Evolutionary conservation across 2,888 invertebrate species (phyloP), one percentile per base, ranked within the genome.

Genomic region (Mermis nigrescens): DNA sequence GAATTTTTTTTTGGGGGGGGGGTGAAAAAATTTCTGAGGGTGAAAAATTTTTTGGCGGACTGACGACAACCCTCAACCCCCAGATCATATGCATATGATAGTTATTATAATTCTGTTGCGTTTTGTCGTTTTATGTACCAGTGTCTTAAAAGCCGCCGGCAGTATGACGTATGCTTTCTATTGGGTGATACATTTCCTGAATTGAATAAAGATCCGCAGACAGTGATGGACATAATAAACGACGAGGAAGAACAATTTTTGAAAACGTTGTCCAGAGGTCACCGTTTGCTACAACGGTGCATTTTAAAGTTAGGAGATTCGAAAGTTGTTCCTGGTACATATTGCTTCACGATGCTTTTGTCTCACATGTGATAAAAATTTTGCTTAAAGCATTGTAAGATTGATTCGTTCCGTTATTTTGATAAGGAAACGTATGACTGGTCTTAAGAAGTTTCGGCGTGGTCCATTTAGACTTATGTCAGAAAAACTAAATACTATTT

Each of bases 221-320:
- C 83, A 57, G 83, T 77, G 2, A 86, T 90, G 67, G 89, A 94
- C 72, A 82, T 86, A 12, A 92, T 99, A 58, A 92, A 95, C 75
- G 94, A 95, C 74, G 98, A 99, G 76, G 98, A 99, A 77, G 78
- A 81, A 46, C 98, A 98, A 75, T 99, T 99, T 76, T 78, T 99
- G 64, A 95, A 94, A 76, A 99, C 98, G 0, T 77, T 99, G 32
- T 81, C 81, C 0, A 80, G 94, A 63, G 98, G 98, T 1, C 82
- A 87, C 64, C 85, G 84, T 73, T 77, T 98, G 51, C 79, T 98
- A 12, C 86, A 92, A 73, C 81, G 91, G 68, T 91, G 92, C 1
- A 85, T 95, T 63, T 80, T 80, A 58, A 90, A 89, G 73, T 76
- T 94, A 38, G 73, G 72, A 7, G 79, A 80, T 1, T 71, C 74